Conservation (phyloP, 2,888 invertebrate species). For the Tachystola acroxantha region DNA sequence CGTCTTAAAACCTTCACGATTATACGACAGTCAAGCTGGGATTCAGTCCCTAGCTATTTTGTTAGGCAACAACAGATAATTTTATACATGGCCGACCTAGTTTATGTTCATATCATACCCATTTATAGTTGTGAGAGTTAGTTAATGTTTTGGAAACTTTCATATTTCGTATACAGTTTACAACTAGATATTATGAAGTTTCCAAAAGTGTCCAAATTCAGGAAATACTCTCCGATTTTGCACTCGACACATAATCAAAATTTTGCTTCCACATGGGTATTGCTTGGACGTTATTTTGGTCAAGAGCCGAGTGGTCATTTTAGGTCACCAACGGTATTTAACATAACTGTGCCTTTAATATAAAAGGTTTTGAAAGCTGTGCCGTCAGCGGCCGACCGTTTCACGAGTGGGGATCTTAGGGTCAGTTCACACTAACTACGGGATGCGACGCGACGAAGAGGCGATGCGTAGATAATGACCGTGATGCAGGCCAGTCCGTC, state of each 20-base stretch:
- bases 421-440: neutral
- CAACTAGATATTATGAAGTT: neutral
- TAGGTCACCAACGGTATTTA: neutral
- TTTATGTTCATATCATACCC: neutral
- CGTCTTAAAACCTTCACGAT: no score
- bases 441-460: neutral
- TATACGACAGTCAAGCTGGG: no score
- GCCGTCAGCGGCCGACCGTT: no score
- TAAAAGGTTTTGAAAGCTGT: neutral
- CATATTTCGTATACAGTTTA: neutral
- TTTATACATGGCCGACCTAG: neutral
- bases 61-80: neutral
- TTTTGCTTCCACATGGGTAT: no score
- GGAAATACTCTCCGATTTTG: no score
- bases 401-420: neutral
- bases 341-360: neutral
- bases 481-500: no score
- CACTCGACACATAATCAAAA: no score
- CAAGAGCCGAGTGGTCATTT: neutral
- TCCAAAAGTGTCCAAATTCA: neutral
- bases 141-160: neutral
- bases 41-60: neutral
- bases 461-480: no score
- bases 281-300: no score
- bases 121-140: neutral